phyloP scores from a whole-genome alignment of 2,113 vertebrate species.

The Seriola rivoliana region DNA sequence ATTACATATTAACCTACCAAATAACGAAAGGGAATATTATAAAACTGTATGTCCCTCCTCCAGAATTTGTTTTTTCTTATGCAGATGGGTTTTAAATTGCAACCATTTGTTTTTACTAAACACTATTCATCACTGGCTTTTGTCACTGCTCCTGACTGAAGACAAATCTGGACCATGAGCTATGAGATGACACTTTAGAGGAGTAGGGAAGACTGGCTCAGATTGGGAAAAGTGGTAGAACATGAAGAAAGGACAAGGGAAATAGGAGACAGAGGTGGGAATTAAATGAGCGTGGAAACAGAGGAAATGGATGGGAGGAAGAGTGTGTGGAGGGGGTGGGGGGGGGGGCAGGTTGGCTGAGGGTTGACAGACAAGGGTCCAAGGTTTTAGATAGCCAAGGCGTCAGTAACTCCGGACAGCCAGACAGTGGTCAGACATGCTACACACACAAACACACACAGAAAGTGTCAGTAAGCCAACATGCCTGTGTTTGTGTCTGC shows the following conservation, averaged over 20 bases:
- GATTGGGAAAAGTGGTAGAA: background rate
- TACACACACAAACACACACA: background rate
- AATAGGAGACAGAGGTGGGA: constrained; percentile 15
- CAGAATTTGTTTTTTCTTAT: background rate
- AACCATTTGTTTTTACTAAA: background rate
- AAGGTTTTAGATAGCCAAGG: constrained; percentile 73
- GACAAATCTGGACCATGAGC: background rate
- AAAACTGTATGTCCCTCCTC: background rate
- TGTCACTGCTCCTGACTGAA: background rate
- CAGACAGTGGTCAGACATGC: constrained; percentile 63
- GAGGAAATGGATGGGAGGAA: constrained; percentile 53
- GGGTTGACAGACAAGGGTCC: constrained; percentile 44
- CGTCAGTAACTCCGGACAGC: constrained; percentile 65
- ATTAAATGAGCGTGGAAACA: background rate
- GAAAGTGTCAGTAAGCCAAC: constrained; percentile 36
- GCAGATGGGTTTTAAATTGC: background rate
- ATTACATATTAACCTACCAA: background rate
- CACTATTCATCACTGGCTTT: background rate
- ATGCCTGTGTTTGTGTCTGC: constrained; percentile 60
- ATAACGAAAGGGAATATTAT: background rate
- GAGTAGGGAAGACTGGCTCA: background rate
- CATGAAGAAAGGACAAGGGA: constrained; percentile 10
- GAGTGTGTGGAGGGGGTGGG: constrained; percentile 12
- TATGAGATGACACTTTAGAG: background rate
- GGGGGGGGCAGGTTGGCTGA: constrained; percentile 7